Evolutionary conservation across 2,797 vertebrate species (phyloP).

Genomic region (Ceryle rudis): DNA sequence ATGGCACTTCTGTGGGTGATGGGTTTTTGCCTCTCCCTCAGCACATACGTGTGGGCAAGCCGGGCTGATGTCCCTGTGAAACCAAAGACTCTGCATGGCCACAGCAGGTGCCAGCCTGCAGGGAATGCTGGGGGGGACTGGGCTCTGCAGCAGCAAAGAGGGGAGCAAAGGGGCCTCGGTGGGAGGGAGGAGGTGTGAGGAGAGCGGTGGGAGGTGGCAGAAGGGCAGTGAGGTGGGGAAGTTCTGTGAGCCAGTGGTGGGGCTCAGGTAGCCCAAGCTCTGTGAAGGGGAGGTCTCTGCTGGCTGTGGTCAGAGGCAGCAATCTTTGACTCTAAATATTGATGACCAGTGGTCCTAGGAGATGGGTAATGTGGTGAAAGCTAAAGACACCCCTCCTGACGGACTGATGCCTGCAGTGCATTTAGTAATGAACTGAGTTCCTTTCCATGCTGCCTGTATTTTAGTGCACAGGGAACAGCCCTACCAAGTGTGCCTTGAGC

Average conservation of each 20-base stretch:
- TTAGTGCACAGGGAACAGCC: background rate
- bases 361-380: background rate
- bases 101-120: accelerated
- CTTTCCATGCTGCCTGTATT: background rate
- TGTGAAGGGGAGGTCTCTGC: accelerated
- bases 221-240: background rate
- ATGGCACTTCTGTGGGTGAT: accelerated
- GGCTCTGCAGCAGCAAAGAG: accelerated
- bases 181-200: accelerated
- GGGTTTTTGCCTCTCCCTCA: background rate
- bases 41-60: accelerated
- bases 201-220: background rate
- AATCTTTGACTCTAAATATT: background rate
- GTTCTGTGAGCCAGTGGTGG: background rate
- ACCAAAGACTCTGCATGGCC: background rate
- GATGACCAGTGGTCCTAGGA: background rate
- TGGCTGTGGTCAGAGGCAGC: accelerated
- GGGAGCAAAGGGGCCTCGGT: background rate
- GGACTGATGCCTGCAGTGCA: background rate
- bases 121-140: accelerated
- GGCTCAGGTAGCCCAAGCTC: background rate
- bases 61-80: background rate
- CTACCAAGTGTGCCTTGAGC: background rate
- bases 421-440: background rate
- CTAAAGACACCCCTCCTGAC: background rate